These are phyloP conservation scores for Aphis craccivora DNA, from an alignment of 1,140 invertebrate species.

Conservation along the genomic window DNA sequence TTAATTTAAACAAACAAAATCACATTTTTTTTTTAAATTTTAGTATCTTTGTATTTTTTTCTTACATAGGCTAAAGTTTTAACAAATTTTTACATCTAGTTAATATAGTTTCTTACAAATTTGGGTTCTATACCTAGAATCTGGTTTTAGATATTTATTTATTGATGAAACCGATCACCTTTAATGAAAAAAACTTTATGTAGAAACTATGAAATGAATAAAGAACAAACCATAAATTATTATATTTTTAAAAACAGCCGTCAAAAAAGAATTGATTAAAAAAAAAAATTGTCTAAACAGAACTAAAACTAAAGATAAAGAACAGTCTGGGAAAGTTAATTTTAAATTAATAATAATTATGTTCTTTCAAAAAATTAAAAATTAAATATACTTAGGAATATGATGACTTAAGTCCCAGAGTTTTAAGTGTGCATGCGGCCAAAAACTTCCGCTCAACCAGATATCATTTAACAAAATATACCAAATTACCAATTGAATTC, in stretches of 20 bases:
- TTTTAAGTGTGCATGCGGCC: conserved; percentile 44
- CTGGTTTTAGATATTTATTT: conserved; percentile 44
- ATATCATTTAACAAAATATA: conserved; percentile 29
- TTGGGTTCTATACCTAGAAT: conserved; percentile 10
- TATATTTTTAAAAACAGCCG: conserved; percentile 45
- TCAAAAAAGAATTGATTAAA: conserved; percentile 47
- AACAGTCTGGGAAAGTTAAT: conserved; percentile 56
- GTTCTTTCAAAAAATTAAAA: conserved; percentile 55
- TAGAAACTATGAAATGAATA: conserved; percentile 36
- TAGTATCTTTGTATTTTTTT: conserved; percentile 49
- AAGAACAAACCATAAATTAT: conserved; percentile 43
- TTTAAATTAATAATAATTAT: conserved; percentile 57
- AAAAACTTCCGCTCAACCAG: neutral
- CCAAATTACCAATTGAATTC: conserved; percentile 30
- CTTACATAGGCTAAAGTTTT: conserved; percentile 43
- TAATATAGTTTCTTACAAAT: conserved; percentile 45
- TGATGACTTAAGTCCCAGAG: conserved; percentile 42
- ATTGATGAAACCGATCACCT: conserved; percentile 57
- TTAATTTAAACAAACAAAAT: conserved; percentile 56
- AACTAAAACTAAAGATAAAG: conserved; percentile 57
- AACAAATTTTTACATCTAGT: conserved; percentile 46
- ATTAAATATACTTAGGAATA: conserved; percentile 57
- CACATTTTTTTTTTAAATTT: conserved; percentile 30
- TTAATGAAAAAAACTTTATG: conserved; percentile 38
- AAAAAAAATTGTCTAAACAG: conserved; percentile 52